Evolutionary conservation across 2,888 invertebrate genomes (phyloP).

Genomic region (Lasioglossum marginatum): DNA sequence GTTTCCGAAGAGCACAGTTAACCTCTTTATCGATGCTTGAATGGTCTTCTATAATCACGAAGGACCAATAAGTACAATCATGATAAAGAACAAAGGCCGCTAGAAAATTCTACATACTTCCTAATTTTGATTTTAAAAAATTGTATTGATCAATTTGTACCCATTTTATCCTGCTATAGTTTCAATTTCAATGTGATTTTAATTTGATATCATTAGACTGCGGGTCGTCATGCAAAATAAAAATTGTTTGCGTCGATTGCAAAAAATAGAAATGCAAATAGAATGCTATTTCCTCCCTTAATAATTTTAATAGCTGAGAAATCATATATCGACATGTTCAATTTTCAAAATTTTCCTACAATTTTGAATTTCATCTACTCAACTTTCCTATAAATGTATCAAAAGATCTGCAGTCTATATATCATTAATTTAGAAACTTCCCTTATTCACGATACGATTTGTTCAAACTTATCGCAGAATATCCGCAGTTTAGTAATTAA

Average conservation of each 20-base stretch:
- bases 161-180: neutral
- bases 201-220: neutral
- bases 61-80: neutral
- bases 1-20: conserved; percentile 43
- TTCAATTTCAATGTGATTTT: neutral
- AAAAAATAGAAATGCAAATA: too few species aligned
- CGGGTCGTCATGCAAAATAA: too few species aligned
- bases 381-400: too few species aligned
- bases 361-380: too few species aligned
- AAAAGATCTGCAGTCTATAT: too few species aligned
- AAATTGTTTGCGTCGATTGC: too few species aligned
- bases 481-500: too few species aligned
- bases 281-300: too few species aligned
- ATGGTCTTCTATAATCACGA: conserved; percentile 3
- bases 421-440: neutral
- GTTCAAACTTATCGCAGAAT: too few species aligned
- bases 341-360: too few species aligned
- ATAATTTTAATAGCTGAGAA: too few species aligned
- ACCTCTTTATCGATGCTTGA: conserved; percentile 60
- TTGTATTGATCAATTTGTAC: neutral
- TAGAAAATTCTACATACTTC: neutral
- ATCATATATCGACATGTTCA: too few species aligned
- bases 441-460: neutral
- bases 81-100: neutral
- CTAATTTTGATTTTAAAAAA: neutral